These are phyloP conservation scores for Otolemur garnettii DNA, from an alignment of 2,113 vertebrate genomes.

Conservation along the genomic window DNA sequence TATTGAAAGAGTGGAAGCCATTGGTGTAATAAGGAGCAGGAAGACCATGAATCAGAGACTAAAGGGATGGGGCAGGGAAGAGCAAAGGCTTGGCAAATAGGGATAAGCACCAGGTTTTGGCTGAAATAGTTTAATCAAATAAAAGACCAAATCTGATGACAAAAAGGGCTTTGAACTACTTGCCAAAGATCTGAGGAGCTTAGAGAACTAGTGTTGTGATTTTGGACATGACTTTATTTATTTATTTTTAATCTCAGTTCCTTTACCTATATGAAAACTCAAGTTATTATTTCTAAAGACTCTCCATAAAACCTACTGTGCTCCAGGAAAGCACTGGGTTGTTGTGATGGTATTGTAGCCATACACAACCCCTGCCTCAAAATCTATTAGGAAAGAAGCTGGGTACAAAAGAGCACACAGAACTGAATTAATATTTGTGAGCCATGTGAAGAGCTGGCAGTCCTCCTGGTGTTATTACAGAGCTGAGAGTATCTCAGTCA, in stretches of 20 bases:
- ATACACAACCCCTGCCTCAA: not conserved
- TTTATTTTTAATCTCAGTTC: not conserved
- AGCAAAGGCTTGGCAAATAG: not conserved
- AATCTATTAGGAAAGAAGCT: not conserved
- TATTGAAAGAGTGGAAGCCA: not conserved
- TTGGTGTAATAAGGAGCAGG: not conserved
- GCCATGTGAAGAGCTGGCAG: not conserved
- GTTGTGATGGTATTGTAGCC: not conserved
- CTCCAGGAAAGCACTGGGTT: not conserved
- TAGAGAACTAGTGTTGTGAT: not conserved
- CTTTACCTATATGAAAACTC: not conserved
- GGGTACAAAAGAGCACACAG: not conserved
- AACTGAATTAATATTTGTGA: not conserved
- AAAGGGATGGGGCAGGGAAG: not conserved
- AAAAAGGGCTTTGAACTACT: not conserved
- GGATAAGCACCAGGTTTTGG: not conserved
- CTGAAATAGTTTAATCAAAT: not conserved
- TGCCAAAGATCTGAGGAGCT: not conserved
- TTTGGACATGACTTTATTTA: not conserved
- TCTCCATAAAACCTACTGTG: not conserved
- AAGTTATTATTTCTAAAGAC: conserved; percentile 20
- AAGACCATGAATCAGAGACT: not conserved
- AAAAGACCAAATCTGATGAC: not conserved
- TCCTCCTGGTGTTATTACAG: not conserved
- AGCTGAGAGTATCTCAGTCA: not conserved